Conservation (phyloP, 2,888 invertebrate species). For the Hirudinaria manillensis region DNA sequence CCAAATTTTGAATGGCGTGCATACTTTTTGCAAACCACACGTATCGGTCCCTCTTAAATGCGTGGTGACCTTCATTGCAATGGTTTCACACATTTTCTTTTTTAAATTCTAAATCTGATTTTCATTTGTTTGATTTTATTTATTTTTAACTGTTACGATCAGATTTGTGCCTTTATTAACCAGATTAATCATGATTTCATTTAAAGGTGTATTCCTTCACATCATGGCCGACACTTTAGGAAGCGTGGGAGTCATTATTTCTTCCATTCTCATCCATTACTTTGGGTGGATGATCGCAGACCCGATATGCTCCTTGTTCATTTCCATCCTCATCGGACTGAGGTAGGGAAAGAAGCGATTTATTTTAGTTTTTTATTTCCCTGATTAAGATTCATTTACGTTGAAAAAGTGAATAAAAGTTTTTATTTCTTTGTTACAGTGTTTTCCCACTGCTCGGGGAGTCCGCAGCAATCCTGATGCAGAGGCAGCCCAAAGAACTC, state of each 20-base stretch:
- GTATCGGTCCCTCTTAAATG: no score
- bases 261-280: slow-evolving; percentile 82
- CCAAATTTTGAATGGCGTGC: no score
- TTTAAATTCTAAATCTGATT: not conserved
- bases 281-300: slow-evolving; percentile 99
- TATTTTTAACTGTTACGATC: no score
- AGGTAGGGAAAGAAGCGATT: slow-evolving; percentile 62
- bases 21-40: no score
- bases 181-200: not conserved
- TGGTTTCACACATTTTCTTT: no score
- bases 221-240: slow-evolving; percentile 92
- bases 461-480: slow-evolving; percentile 84
- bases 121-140: not conserved
- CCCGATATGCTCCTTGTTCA: slow-evolving; percentile 95
- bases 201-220: slow-evolving; percentile 81
- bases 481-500: slow-evolving; percentile 76
- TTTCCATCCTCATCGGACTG: slow-evolving; percentile 77
- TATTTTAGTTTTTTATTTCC: not conserved
- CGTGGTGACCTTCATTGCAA: no score
- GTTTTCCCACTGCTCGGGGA: slow-evolving; percentile 60
- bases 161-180: no score
- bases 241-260: slow-evolving; percentile 91
- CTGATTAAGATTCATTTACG: not conserved
- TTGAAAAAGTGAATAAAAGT: not conserved
- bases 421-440: slow-evolving; percentile 42